Percentiles rank a stretch among this genome's conserved stretches.
These are phyloP conservation scores for Artemia sp. DNA, from an alignment of 2,888 invertebrate genomes.

Conservation along the genomic window DNA sequence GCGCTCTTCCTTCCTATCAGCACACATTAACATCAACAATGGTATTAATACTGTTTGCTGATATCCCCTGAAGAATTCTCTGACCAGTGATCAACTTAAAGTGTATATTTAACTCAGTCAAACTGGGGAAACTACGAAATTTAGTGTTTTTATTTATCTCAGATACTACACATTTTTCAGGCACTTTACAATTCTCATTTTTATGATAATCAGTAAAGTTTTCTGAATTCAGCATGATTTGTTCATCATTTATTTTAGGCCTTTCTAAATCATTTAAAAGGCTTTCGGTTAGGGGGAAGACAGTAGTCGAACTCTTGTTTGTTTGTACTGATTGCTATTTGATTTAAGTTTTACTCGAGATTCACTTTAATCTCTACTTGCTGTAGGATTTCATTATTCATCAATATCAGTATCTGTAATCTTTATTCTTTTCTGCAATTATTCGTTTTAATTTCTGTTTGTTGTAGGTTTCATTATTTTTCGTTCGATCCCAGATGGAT, in stretches of 20 bases:
- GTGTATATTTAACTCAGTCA: constrained; percentile 69
- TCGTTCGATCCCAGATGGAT: no score
- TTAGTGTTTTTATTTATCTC: constrained; percentile 47
- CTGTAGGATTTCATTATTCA: no score
- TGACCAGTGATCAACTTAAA: constrained; percentile 77
- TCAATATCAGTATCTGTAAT: no score
- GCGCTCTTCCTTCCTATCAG: constrained; percentile 26
- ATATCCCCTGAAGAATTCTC: constrained; percentile 71
- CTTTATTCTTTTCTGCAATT: no score
- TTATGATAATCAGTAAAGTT: constrained; percentile 36
- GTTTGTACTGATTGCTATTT: no score
- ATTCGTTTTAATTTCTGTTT: no score
- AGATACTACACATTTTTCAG: constrained; percentile 34
- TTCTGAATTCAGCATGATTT: neutral
- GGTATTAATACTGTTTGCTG: constrained; percentile 74
- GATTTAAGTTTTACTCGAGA: no score
- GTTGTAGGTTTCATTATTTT: no score
- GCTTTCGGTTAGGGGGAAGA: no score
- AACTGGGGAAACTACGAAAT: constrained; percentile 58
- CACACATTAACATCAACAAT: constrained; percentile 70
- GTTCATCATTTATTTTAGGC: neutral
- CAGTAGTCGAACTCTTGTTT: no score
- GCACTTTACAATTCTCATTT: constrained; percentile 46
- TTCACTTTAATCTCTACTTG: no score
- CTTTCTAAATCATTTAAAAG: neutral